Evolutionary conservation across 2,797 vertebrate genomes (phyloP), one percentile per base, ranked within the genome.

Genomic region (Streptopelia turtur): DNA sequence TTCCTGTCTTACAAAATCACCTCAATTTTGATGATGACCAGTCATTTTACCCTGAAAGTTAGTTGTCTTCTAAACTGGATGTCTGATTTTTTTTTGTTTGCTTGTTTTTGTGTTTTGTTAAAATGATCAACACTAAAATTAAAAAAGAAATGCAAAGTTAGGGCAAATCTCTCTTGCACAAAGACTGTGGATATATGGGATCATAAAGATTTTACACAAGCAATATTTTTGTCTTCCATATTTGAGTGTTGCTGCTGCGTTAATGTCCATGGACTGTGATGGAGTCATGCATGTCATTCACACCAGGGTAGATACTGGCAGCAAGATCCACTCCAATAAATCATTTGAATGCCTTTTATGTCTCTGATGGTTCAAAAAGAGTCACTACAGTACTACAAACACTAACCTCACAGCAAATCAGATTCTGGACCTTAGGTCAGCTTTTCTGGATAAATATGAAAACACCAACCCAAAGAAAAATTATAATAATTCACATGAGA

Each of bases 381-480:
- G 30, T 43, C 55, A 35, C 24, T 60, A 5, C 11, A 65, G 56
- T 49, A 21, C 57, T 83, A 30, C 25, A 72, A 90, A 61, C 5
- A 63, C 20, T 78, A 30, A 50, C 20, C 12, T 57, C 56, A 64
- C 4, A 77, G 81, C 92, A 95, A 85, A 85, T 12, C 45, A 57
- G 39, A 71, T 87, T 90, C 33, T 71, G 30, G 43, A 57, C 5
- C 10, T 61, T 28, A 45, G 31, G 13, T 35, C 27, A 83, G 8
- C 2, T 92, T 96, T 85, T 65, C 76, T 76, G 28, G 8, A 11
- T 63, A 94, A 94, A 85, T 69, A 83, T 65, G n/a, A 91, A 83
- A 94, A 55, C 33, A 75, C 13, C 66, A 49, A 52, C 3, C 3
- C 20, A 33, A 72, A 89, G 31, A 50, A 90, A 75, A 76, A 52